Evolutionary conservation across 1,140 invertebrate genomes (phyloP), one percentile per base, ranked within the genome.

Genomic region (Orussus abietinus): DNA sequence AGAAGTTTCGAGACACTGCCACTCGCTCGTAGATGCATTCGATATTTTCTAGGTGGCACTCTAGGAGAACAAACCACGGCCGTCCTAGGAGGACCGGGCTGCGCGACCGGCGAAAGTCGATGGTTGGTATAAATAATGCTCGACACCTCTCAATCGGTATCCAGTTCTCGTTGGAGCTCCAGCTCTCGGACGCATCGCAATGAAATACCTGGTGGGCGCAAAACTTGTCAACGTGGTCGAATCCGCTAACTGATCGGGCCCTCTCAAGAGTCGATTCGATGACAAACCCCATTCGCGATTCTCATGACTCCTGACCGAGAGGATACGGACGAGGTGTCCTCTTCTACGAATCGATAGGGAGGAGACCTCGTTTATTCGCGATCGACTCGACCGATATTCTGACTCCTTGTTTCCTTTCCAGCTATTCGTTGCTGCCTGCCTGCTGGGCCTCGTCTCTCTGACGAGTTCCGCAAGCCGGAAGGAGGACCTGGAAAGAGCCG

Each of bases 401-500:
- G 14, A 32, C 14, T 1, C 14, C 12, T 7, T 14, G 10, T 11
- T 11, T 36, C n/a, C 13, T 10, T 36, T 36, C 0, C 34, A 36
- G 34, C 21, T 6, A 19, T 19, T 36, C 34, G 40, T 50, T 17
- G 43, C 37, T n/a, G n/a, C n/a, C n/a, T n/a, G n/a, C 31, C 50
- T 61, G 33, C 33, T 64, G 12, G 51, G 41, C 4, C 22, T 57
- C 10, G 15, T 36, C 9, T 15, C 42, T 1, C 15, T 55, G n/a
- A 43, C 38, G 6, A 46, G 51, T 21, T 45, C 43, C 5, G 59
- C 57, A 5, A 61, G 35, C 30, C 35, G 38, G 0, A 63, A 51
- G 30, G 64, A 65, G 43, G 64, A 70, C 5, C 46, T 74, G 4
- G 69, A 74, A 35, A 57, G 59, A 13, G 66, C 66, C 3, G 69